Evolutionary conservation across 2,888 invertebrate species (phyloP).

Genomic region (Rosalia funebris): DNA sequence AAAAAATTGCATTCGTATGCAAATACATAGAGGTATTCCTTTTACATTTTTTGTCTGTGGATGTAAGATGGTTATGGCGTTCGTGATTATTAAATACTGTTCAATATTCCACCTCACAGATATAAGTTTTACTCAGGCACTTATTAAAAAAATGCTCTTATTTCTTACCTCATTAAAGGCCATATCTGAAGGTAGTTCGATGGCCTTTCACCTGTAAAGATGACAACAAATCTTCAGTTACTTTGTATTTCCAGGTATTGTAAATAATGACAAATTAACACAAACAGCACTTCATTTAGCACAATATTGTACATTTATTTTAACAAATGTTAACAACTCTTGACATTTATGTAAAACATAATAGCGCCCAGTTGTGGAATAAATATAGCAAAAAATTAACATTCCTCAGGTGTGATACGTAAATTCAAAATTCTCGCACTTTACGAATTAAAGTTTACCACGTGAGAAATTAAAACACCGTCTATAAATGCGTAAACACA

Average conservation of each 20-base stretch:
- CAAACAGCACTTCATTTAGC: conserved; percentile 33
- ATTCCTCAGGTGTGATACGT: conserved; percentile 72
- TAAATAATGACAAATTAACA: conserved; percentile 29
- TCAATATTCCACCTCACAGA: too few relatives aligned
- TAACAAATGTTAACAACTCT: conserved; percentile 34
- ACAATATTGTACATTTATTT: conserved; percentile 25
- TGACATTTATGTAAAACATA: conserved; percentile 34
- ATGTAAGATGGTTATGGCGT: too few relatives aligned
- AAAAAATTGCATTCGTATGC: not conserved
- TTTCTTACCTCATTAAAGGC: conserved; percentile 81
- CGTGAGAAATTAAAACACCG: not conserved
- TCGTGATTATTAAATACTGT: too few relatives aligned
- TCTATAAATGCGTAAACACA: conserved; percentile 47
- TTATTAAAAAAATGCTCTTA: too few relatives aligned
- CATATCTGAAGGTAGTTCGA: conserved; percentile 73
- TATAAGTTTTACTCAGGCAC: too few relatives aligned
- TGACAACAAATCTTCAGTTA: conserved; percentile 45
- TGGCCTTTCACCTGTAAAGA: conserved; percentile 65
- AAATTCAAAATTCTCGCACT: conserved; percentile 3
- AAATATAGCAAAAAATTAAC: conserved; percentile 72
- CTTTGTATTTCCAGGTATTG: conserved; percentile 12
- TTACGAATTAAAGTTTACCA: not conserved
- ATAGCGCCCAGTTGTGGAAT: conserved; percentile 71
- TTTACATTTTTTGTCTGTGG: too few relatives aligned
- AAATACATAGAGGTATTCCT: not conserved